A percentile compares a stretch with the other conserved stretches of the same genome.
Conservation (phyloP, 2,797 vertebrate genomes). For the Scomberomorus guttatus region DNA sequence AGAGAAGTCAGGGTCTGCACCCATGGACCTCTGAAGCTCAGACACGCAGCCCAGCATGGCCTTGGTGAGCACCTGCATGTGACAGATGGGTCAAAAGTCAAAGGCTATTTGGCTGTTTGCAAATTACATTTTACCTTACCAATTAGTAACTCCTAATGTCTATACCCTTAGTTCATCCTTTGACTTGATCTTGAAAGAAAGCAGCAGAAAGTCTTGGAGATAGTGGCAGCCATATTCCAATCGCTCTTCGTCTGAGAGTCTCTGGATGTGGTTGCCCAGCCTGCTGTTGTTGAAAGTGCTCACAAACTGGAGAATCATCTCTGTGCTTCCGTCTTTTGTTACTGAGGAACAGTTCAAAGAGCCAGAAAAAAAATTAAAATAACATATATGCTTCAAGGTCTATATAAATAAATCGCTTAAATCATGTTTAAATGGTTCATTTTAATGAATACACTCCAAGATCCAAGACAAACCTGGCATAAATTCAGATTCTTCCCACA, state of each 20-base stretch:
- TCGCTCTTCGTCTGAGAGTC: constrained; percentile 69
- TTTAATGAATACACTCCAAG: not conserved
- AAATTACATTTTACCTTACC: not conserved
- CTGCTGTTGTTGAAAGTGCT: constrained; percentile 73
- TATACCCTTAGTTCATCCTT: constrained; percentile 74
- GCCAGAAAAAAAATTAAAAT: not conserved
- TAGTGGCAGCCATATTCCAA: constrained; percentile 59
- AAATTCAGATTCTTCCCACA: constrained; percentile 86
- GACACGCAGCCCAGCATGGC: constrained; percentile 73
- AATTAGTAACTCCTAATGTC: not conserved
- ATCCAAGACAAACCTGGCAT: constrained; percentile 70
- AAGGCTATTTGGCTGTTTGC: not conserved
- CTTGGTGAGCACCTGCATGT: constrained; percentile 67
- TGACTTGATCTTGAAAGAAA: constrained; percentile 74
- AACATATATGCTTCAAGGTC: not conserved
- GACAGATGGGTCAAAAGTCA: not conserved
- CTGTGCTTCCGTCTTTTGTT: constrained; percentile 42
- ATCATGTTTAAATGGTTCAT: not conserved
- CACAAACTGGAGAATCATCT: constrained; percentile 77
- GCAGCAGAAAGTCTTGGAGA: constrained; percentile 81
- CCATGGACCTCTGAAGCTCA: constrained; percentile 73
- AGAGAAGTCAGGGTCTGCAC: constrained; percentile 58
- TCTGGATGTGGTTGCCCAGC: constrained; percentile 66
- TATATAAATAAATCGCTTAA: too few species aligned
- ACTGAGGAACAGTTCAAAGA: constrained; percentile 46